phyloP scores from a whole-genome alignment of 2,888 invertebrate species.

The Caenorhabditis sp. region DNA sequence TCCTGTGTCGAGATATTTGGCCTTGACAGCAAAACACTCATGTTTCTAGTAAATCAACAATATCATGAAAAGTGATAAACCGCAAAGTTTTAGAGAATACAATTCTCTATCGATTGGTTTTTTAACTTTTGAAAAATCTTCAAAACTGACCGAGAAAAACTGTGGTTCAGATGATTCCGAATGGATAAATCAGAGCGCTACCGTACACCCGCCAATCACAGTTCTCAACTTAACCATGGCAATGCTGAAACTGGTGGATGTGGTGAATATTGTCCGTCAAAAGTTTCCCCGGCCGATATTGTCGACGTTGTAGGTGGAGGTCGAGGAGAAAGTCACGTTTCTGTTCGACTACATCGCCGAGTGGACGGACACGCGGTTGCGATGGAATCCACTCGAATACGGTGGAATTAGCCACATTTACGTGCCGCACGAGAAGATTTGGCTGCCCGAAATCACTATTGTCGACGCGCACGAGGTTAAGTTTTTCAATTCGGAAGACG shows the following conservation, averaged over 20 bases:
- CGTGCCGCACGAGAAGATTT: conserved; percentile 29
- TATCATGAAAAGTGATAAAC: no score
- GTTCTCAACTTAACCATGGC: conserved; percentile 23
- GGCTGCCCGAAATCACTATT: conserved; percentile 44
- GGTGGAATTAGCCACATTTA: conserved; percentile 51
- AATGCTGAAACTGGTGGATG: conserved; percentile 48
- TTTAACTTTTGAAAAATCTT: no score
- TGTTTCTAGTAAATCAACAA: no score
- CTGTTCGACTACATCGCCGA: conserved; percentile 37
- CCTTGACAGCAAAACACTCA: no score
- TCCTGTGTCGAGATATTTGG: no score
- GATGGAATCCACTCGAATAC: conserved; percentile 48
- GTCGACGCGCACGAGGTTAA: conserved; percentile 47
- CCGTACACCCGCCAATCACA: conserved; percentile 20
- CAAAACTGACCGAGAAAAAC: neutral
- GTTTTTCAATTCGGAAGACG: conserved; percentile 29
- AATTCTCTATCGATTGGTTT: no score
- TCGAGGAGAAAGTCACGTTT: conserved; percentile 41
- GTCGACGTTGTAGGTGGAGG: conserved; percentile 17
- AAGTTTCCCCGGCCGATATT: neutral
- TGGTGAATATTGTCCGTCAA: neutral
- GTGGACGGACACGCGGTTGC: conserved; percentile 28
- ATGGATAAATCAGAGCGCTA: conserved; percentile 12
- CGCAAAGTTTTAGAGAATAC: no score
- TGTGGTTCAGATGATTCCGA: conserved; percentile 23